These are phyloP conservation scores for Eilema caniola DNA, from an alignment of 2,888 invertebrate genomes.

Conservation along the genomic window DNA sequence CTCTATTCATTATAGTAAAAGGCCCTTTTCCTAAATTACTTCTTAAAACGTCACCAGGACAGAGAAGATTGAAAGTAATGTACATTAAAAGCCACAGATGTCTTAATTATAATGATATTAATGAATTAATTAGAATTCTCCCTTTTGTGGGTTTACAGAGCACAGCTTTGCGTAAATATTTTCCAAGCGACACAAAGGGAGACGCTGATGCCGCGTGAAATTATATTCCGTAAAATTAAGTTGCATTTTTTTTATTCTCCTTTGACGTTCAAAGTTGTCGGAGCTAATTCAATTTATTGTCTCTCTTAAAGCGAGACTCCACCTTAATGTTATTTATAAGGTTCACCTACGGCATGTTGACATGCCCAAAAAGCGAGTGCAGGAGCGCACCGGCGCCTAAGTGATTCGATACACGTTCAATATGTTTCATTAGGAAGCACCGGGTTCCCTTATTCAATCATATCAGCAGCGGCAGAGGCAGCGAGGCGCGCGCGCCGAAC, in stretches of 20 bases:
- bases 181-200: constrained; percentile 74
- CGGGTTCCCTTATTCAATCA: constrained; percentile 85
- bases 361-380: constrained; percentile 78
- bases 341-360: constrained; percentile 83
- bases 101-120: constrained; percentile 76
- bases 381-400: constrained; percentile 81
- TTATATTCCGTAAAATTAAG: constrained; percentile 79
- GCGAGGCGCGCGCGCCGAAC: constrained; percentile 65
- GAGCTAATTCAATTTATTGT: constrained; percentile 85
- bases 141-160: constrained; percentile 67
- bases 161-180: constrained; percentile 77
- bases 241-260: constrained; percentile 74
- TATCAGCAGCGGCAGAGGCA: constrained; percentile 65
- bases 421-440: constrained; percentile 85
- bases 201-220: constrained; percentile 75
- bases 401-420: constrained; percentile 87
- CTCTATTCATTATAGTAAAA: constrained; percentile 25
- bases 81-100: constrained; percentile 69
- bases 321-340: constrained; percentile 81
- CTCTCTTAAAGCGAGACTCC: constrained; percentile 83
- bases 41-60: constrained; percentile 48
- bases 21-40: constrained; percentile 37
- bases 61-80: constrained; percentile 64
- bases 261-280: constrained; percentile 81
- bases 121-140: constrained; percentile 78